Base-by-base conservation (phyloP, 1,140 invertebrate species). In the Acromyrmex echinatior region DNA sequence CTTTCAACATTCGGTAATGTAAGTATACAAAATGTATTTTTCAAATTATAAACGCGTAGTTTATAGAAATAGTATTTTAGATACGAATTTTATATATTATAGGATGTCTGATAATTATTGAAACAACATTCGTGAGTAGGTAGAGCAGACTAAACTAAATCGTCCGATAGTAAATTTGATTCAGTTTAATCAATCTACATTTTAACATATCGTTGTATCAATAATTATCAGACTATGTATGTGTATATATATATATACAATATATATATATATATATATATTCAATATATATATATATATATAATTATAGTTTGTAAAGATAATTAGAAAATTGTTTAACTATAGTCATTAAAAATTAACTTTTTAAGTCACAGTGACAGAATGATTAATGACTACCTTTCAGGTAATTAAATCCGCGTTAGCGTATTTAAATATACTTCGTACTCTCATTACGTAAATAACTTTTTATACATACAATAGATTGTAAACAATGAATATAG, bases 1-100 rank as follows among this genome's bases (percentile, higher is more conserved):
- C 39, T 93, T 16, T 86, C 60, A 49, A 93, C 88, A 4, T 94
- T 94, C 60, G 89, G 88, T 31, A 66, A 76, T 73, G 93, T 94
- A 85, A 86, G 92, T 92, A 86, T 31, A n/a, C 2, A n/a, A 62
- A 62, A 73, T 31, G 25, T 56, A 31, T 25, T 60, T 60, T 35
- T 62, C 5, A 5, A 53, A 35, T 82, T 62, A 14, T 28, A 77
- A 2, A 51, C n/a, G 6, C 25, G 1, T 21, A 78, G 0, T 9
- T 39, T 66, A 28, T 1, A 66, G 4, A 65, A 0, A 39, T 21
- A 35, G 16, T n/a, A 39, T 16, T 56, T 80, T 35, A 78, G 4
- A 58, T 14, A 35, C 25, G 16, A 63, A 63, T 63, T 21, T 16
- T 31, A 21, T 21, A 12, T 58, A 9, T 21, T 35, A 6, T 35